Base-by-base conservation (phyloP, 2,888 invertebrate genomes). In the Sarcophaga carnaria region DNA sequence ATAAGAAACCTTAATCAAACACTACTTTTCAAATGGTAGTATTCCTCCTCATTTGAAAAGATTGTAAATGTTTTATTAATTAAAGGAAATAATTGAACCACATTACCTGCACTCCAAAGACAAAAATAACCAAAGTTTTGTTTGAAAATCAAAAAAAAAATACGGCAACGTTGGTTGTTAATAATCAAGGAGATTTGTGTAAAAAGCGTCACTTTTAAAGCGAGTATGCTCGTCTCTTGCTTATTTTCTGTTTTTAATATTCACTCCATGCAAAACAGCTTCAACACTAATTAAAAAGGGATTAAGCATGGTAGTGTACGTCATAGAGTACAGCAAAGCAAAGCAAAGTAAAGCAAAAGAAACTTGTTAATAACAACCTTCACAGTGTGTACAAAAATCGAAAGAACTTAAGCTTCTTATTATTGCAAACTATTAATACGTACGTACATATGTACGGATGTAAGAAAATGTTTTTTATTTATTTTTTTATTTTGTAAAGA, bases 201-300 rank as follows among this genome's bases (percentile, higher is more conserved):
- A 37, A 37, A 37, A 54, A 75, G 64, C 49, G 66, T 69, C 72
- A 63, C 27, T 70, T 85, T 71, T 71, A 77, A 71, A 77, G 1
- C 2, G 2, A 37, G 8, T 10, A 37, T 37, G 1, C 5, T 64
- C 14, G 4, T 49, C 49, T 49, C 49, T 79, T 83, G 74, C 79
- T 70, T 64, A 20, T 70, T 70, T 63, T 20, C 25, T 60, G 60
- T 78, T 60, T 66, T 75, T 54, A 54, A 17, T 54, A 54, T 54
- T 14, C n/a, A 77, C 74, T 79, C 76, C 75, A 63, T 78, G 69
- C 54, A 67, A 84, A 84, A 76, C 67, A 79, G 25, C 72, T 82
- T 79, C 87, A 85, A 69, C 87, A 79, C 84, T 85, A 84, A 87
- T 87, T 87, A 87, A 87, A 87, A 87, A 63, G 63, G 79, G 85